phyloP scores from a whole-genome alignment of 2,113 vertebrate species.

The Brevimyrus niger region DNA sequence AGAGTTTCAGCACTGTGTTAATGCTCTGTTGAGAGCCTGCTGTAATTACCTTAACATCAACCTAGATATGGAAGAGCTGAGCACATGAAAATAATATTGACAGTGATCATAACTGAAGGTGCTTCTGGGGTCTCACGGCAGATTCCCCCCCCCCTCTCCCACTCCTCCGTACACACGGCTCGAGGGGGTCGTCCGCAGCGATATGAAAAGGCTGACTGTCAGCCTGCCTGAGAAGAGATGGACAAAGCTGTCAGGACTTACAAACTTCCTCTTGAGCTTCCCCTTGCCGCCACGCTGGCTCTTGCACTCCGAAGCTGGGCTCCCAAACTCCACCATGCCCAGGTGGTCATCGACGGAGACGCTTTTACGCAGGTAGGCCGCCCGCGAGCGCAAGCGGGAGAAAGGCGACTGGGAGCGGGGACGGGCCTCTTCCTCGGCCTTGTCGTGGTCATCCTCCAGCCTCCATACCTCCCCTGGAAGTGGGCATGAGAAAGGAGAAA shows the following conservation, averaged over 20 bases:
- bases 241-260: slow-evolving; percentile 53
- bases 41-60: background rate
- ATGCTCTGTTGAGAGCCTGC: no score
- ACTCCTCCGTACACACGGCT: background rate
- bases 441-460: slow-evolving; percentile 67
- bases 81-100: background rate
- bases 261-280: slow-evolving; percentile 81
- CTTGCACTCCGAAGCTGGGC: slow-evolving; percentile 46
- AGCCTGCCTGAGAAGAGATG: background rate
- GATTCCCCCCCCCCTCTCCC: background rate
- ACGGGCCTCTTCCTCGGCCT: slow-evolving; percentile 41
- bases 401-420: slow-evolving; percentile 66
- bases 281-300: slow-evolving; percentile 48
- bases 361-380: slow-evolving; percentile 81
- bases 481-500: background rate
- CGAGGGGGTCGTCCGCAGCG: background rate
- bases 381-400: slow-evolving; percentile 62
- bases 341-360: slow-evolving; percentile 76
- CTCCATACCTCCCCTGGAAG: slow-evolving; percentile 69
- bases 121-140: background rate
- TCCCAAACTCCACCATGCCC: slow-evolving; percentile 53
- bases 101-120: background rate
- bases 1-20: background rate
- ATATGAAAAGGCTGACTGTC: background rate
- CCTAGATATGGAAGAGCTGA: background rate